Base-by-base conservation (phyloP, 2,888 invertebrate genomes). In the Altica lythri region DNA sequence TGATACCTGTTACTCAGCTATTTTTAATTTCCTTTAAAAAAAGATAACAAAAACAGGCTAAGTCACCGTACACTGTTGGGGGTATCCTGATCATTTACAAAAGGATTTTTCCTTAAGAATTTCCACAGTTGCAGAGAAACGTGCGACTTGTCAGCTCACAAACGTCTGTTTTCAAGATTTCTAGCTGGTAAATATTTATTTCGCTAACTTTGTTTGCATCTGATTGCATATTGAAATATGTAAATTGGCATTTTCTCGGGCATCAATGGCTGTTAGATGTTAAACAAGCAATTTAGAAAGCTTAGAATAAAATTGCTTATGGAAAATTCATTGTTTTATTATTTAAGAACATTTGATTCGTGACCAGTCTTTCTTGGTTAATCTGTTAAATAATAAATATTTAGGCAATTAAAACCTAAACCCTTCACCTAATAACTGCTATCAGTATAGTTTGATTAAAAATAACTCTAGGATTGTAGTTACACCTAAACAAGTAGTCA, bases 171-270 rank as follows among this genome's bases (percentile, higher is more conserved):
- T 42, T 42, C 34, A 45, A 30, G 30, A 32, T 45, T 40, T 40
- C 34, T 32, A 16, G 16, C 32, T 45, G 27, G 44, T 50, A 50
- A 50, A 55, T 46, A 46, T 51, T 51, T 55, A 55, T 55, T 59
- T 50, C 44, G 32, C 44, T 45, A 25, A 45, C 44, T 56, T 53
- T 54, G 55, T 59, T 59, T 59, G 56, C 59, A 56, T 56, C 53
- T 56, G 56, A 59, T 59, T 56, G 59, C 53, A 59, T 59, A 59
- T 59, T 59, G 54, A 59, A 59, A 59, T 56, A 59, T 59, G 55
- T 17, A 59, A 59, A 59, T 59, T 43, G 50, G 29, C 46, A 47
- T 55, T 54, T 55, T 53, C 55, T 27, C 27, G 32, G 34, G 55
- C 48, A 53, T 56, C 56, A 51, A 55, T 53, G 47, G 48, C 53